phyloP scores from a whole-genome alignment of 2,113 vertebrate species.

The Leptobrachium leishanense region DNA sequence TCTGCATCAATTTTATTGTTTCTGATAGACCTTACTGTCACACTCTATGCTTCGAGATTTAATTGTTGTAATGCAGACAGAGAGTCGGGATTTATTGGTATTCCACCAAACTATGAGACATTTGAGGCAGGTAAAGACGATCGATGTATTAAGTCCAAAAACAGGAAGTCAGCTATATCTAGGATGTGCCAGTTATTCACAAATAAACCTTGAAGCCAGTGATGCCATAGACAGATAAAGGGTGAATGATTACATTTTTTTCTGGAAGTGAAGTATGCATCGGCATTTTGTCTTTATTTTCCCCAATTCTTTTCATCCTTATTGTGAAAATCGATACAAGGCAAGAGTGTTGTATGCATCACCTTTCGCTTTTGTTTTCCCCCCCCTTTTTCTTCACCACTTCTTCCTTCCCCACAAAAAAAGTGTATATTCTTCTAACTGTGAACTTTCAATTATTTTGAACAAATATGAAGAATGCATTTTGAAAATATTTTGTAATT shows the following conservation, averaged over 20 bases:
- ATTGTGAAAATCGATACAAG: slow-evolving; percentile 9
- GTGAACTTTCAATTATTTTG: slow-evolving; percentile 39
- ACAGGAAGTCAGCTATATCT: neutral
- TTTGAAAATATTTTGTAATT: slow-evolving; percentile 49
- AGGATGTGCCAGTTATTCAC: neutral
- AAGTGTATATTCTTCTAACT: slow-evolving; percentile 47
- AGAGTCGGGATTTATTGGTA: no score
- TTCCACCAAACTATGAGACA: no score
- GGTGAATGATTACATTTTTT: neutral
- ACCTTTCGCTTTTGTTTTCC: slow-evolving; percentile 17
- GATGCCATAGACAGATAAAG: neutral
- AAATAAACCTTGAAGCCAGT: neutral
- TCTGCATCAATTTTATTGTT: no score
- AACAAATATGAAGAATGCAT: slow-evolving; percentile 35
- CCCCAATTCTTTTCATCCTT: slow-evolving; percentile 8
- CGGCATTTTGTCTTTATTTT: slow-evolving; percentile 14
- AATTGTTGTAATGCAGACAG: no score
- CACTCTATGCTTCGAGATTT: no score
- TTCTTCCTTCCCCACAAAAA: slow-evolving; percentile 4
- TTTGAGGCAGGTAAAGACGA: no score
- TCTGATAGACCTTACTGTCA: no score
- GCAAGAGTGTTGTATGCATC: slow-evolving; percentile 6
- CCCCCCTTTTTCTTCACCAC: slow-evolving; percentile 11
- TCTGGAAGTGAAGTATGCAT: neutral
- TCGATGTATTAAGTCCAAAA: no score